Evolutionary conservation across 1,140 invertebrate genomes (phyloP), one percentile per base, ranked within the genome.

Genomic region (Planococcus citri): DNA sequence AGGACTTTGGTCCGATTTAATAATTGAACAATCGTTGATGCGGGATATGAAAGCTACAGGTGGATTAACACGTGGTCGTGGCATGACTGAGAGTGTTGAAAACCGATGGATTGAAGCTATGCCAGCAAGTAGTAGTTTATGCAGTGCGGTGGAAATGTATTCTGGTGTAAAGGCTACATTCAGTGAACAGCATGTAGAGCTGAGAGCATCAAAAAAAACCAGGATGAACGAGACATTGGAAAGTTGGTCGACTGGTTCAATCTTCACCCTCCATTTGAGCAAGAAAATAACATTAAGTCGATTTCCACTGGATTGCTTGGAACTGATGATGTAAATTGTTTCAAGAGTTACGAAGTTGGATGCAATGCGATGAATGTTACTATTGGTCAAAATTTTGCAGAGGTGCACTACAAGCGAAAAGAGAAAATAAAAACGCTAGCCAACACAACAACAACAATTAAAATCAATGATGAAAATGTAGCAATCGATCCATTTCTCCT

Each of bases 151-250:
- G 3, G 77, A 80, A 77, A 71, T 78, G 69, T 72, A 69, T 57
- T 75, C 76, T 51, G 71, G 71, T 72, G 75, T 77, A n/a, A 76
- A 71, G 17, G n/a, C n/a, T n/a, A n/a, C n/a, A n/a, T n/a, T n/a
- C n/a, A n/a, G n/a, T n/a, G 78, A 81, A 12, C 78, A 82, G 72
- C 78, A 80, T 75, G 75, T 78, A 70, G 79, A 80, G 75, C 69
- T 75, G 29, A 73, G 74, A 27, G 74, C 76, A 73, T 76, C 76
- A 61, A 71, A n/a, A n/a, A 72, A 78, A 24, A 75, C 76, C 76
- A 71, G 73, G 77, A 80, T 75, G 70, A 71, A 71, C 68, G 71
- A 71, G 77, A 80, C 70, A 69, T 77, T 80, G 68, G 3, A 74
- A 38, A 69, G 71, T n/a, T 80, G 77, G 77, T 76, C 80, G 64